Conservation (phyloP, 2,113 vertebrate species). For the Vimba vimba region DNA sequence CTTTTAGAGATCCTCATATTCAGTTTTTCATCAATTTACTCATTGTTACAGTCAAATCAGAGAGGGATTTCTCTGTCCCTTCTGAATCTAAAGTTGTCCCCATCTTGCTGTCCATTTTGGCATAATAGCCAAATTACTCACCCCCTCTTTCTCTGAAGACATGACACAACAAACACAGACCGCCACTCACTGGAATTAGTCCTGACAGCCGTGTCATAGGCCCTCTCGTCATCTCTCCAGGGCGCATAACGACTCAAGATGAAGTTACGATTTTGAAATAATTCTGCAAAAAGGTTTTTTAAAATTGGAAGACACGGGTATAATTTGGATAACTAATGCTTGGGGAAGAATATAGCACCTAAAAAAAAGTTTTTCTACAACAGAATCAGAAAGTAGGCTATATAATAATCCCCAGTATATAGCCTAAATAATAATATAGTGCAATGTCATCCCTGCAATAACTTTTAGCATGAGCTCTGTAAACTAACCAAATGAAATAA, state of each 20-base stretch:
- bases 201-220: slow-evolving; percentile 45
- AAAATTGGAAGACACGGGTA: slow-evolving; percentile 45
- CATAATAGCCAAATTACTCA: background rate
- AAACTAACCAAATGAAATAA: background rate
- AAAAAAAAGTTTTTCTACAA: background rate
- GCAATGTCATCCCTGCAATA: background rate
- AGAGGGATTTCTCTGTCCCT: background rate
- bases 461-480: background rate
- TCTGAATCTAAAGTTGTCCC: background rate
- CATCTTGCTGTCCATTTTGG: background rate
- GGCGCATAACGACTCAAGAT: slow-evolving; percentile 41
- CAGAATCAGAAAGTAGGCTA: background rate
- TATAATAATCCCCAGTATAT: background rate
- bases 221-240: slow-evolving; percentile 21
- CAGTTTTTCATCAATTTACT: background rate
- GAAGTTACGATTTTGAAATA: slow-evolving; percentile 46
- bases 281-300: slow-evolving; percentile 56
- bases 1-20: background rate
- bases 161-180: slow-evolving; percentile 25
- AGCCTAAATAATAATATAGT: background rate
- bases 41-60: background rate
- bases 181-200: slow-evolving; percentile 50
- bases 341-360: background rate
- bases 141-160: background rate
- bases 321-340: background rate